These are phyloP conservation scores for Chromobotia macracanthus DNA, from an alignment of 2,797 vertebrate genomes.

Conservation along the genomic window DNA sequence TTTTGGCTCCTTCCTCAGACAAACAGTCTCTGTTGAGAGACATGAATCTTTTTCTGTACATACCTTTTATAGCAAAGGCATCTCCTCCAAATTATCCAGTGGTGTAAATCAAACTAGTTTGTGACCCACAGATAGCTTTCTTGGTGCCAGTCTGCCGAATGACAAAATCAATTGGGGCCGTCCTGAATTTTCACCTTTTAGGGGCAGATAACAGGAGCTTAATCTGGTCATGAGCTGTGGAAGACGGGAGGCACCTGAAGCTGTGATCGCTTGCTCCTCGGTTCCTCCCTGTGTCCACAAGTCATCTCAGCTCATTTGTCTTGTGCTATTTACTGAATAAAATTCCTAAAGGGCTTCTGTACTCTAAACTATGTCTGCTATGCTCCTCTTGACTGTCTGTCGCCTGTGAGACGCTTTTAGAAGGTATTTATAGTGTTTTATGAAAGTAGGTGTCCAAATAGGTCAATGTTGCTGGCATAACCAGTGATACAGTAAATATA, in stretches of 20 bases:
- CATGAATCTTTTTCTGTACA: conserved; percentile 39
- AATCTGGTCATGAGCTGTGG: conserved; percentile 31
- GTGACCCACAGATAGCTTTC: conserved; percentile 23
- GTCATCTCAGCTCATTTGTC: conserved; percentile 52
- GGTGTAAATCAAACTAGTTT: conserved; percentile 39
- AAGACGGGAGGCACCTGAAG: conserved; percentile 46
- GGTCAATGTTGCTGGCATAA: conserved; percentile 1
- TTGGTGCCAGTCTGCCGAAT: conserved; percentile 37
- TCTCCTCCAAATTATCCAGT: conserved; percentile 42
- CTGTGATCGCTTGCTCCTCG: conserved; percentile 25
- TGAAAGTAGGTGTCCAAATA: conserved; percentile 38
- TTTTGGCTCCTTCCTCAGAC: conserved; percentile 42
- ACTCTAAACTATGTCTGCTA: conserved; percentile 52
- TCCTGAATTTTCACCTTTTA: conserved; percentile 45
- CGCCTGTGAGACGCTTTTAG: conserved; percentile 21
- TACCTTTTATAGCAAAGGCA: conserved; percentile 47
- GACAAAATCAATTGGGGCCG: conserved; percentile 26
- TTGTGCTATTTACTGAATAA: conserved; percentile 57
- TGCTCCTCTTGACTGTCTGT: conserved; percentile 31
- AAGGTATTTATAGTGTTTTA: conserved; percentile 46
- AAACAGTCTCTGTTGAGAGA: conserved; percentile 35
- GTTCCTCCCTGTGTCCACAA: conserved; percentile 37
- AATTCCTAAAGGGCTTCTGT: conserved; percentile 53
- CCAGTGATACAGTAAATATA: conserved; percentile 1
- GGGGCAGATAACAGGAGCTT: conserved; percentile 31